Conservation (phyloP, 2,888 invertebrate species). For the Andrena flavipes region DNA sequence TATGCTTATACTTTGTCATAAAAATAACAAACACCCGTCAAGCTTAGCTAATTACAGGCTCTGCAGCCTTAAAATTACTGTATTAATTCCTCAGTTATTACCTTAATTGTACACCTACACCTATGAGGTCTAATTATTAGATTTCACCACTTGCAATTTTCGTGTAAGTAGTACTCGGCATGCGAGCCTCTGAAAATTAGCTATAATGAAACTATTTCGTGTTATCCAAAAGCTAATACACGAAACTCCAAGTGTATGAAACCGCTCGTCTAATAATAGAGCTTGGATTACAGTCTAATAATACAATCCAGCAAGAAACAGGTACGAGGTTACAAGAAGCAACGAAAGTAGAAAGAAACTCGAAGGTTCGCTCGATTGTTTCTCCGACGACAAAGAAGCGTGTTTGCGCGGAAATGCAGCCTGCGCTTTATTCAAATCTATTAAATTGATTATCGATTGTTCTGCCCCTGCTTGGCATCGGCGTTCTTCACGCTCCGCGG, state of each 20-base stretch:
- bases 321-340: not conserved
- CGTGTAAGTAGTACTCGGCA: not conserved
- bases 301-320: too few relatives aligned
- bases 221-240: not conserved
- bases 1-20: not conserved
- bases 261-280: too few relatives aligned
- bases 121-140: not conserved
- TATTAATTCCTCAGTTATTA: slow-evolving; percentile 1
- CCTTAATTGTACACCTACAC: not conserved
- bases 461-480: not conserved
- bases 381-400: not conserved
- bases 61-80: not conserved
- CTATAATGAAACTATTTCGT: slow-evolving; percentile 3
- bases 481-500: not conserved
- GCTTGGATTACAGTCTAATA: too few relatives aligned
- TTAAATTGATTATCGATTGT: slow-evolving; percentile 20
- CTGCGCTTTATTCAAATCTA: slow-evolving; percentile 16
- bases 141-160: not conserved
- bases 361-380: not conserved
- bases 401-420: not conserved
- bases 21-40: not conserved
- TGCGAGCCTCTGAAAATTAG: not conserved
- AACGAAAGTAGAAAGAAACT: not conserved
- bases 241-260: too few relatives aligned
- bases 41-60: not conserved